These are phyloP conservation scores for Gonioctena quinquepunctata DNA, from an alignment of 1,140 invertebrate species.

Conservation along the genomic window DNA sequence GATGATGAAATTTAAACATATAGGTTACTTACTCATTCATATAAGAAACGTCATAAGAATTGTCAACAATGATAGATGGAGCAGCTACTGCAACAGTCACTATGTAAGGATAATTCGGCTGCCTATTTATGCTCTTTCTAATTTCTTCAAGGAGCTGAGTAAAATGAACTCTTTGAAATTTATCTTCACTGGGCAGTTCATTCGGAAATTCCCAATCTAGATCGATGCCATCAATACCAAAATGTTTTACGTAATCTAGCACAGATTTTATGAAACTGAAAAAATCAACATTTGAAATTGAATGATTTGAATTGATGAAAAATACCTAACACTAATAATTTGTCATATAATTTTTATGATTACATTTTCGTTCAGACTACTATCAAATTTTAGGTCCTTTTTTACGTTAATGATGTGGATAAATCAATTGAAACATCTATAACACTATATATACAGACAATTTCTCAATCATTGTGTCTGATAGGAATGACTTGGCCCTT, in stretches of 20 bases:
- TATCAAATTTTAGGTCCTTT: too few species aligned
- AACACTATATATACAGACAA: too few species aligned
- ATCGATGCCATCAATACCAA: conserved; percentile 78
- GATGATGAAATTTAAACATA: too few species aligned
- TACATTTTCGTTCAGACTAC: too few species aligned
- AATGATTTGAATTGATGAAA: not conserved
- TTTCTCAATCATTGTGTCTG: too few species aligned
- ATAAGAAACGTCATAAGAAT: conserved; percentile 75
- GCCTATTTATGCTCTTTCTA: conserved; percentile 61
- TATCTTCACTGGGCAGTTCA: conserved; percentile 56
- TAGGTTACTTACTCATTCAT: conserved; percentile 68
- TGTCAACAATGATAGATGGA: conserved; percentile 70
- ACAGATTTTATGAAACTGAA: conserved; percentile 71
- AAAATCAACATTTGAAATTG: not conserved
- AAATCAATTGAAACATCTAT: too few species aligned
- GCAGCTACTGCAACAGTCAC: conserved; percentile 76
- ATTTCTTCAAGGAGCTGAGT: conserved; percentile 73
- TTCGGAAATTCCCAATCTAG: conserved; percentile 89
- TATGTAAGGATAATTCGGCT: conserved; percentile 59
- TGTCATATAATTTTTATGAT: too few species aligned
- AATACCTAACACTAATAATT: too few species aligned
- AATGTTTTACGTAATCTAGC: conserved; percentile 63
- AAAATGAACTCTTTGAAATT: conserved; percentile 70
- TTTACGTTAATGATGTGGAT: too few species aligned
- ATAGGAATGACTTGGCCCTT: too few species aligned